Base-by-base conservation (phyloP, 2,888 invertebrate genomes). In the Acronicta leporina region DNA sequence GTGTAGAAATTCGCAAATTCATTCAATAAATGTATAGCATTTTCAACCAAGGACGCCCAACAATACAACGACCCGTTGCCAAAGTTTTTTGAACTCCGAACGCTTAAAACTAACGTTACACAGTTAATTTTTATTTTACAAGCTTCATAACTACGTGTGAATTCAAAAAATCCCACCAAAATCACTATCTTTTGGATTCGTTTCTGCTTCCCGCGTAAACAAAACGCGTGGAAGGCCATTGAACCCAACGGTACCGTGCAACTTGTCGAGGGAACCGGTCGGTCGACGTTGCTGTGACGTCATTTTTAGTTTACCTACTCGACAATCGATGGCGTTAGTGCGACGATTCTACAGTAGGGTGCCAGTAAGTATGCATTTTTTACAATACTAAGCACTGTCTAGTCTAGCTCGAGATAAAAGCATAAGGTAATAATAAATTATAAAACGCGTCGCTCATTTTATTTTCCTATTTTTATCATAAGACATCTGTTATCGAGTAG, bases 181-280 rank as follows among this genome's bases (percentile, higher is more conserved):
- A 80, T 80, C 68, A 79, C 76, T 64, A 83, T 80, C 75, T 82
- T 79, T 82, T 73, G 81, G 75, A 78, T 79, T 68, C 75, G 68
- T 83, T 89, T 89, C 84, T 77, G 64, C 80, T 90, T 90, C 85
- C 86, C 90, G 90, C 89, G 90, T 92, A 92, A 94, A 92, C 92
- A 91, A 90, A 91, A 87, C 86, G 79, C 77, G 64, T 63, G 67
- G 64, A 56, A 60, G 92, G 89, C 87, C 90, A 80, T 85, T 87
- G 90, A 92, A 87, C 94, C 89, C 92, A 94, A 93, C 94, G 94
- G 94, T 92, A 94, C 88, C 81, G 81, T 79, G 87, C 85, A 85
- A 88, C 88, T 89, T 87, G 86, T 77, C 20, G 20, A 75, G 81
- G 82, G 20, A 87, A 87, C 89, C 85, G 87, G 87, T 87, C 68